These are phyloP conservation scores for Bufo gargarizans DNA, from an alignment of 2,113 vertebrate species.

Conservation along the genomic window DNA sequence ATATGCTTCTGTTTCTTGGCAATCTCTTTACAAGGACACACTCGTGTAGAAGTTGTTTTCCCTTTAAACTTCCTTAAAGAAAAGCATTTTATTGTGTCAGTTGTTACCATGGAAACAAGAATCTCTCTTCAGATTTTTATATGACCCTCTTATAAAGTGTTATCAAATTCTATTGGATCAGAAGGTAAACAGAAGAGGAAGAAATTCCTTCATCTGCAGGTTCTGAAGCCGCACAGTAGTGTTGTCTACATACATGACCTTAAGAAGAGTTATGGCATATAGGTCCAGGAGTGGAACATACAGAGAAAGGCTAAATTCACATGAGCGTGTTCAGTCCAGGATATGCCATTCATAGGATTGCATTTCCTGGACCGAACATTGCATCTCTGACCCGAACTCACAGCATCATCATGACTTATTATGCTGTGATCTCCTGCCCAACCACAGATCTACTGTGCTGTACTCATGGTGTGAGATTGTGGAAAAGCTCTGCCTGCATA, in stretches of 20 bases:
- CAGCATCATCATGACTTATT: too few species aligned
- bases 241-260: background rate
- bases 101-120: constrained; percentile 42
- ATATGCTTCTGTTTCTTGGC: background rate
- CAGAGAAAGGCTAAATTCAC: too few species aligned
- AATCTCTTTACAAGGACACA: background rate
- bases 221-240: too few species aligned
- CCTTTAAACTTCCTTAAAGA: constrained; percentile 22
- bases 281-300: background rate
- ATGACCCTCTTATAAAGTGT: constrained; percentile 29
- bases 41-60: background rate
- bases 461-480: too few species aligned
- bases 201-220: background rate
- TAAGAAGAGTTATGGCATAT: background rate
- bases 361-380: too few species aligned
- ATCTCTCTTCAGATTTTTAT: constrained; percentile 9
- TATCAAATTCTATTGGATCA: background rate
- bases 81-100: background rate
- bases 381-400: too few species aligned
- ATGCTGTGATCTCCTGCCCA: too few species aligned
- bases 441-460: too few species aligned
- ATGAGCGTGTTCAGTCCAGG: too few species aligned
- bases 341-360: too few species aligned
- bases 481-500: too few species aligned
- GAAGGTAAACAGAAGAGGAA: background rate